Conservation (phyloP, 2,113 vertebrate species). For the Sterna hirundo region DNA sequence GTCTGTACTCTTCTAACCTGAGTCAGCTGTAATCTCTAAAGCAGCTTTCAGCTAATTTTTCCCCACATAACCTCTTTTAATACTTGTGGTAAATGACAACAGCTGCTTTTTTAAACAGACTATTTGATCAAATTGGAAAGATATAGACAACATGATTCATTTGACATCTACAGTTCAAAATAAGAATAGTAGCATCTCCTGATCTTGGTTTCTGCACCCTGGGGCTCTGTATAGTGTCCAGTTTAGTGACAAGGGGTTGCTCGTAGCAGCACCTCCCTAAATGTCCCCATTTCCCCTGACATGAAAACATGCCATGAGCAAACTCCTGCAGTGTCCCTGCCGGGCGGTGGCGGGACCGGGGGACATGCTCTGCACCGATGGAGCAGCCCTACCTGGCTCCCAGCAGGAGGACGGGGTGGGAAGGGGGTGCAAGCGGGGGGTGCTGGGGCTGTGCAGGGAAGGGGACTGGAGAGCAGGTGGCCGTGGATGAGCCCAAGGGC, state of each 20-base stretch:
- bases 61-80: background rate
- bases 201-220: background rate
- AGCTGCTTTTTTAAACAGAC: background rate
- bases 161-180: background rate
- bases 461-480: background rate
- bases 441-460: background rate
- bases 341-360: rapidly evolving
- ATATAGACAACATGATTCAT: background rate
- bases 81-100: background rate
- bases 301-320: background rate
- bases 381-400: background rate
- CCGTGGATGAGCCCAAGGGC: background rate
- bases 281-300: background rate
- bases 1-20: background rate
- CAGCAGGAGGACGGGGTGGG: rapidly evolving
- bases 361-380: rapidly evolving
- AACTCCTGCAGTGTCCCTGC: background rate
- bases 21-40: background rate
- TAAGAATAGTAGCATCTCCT: background rate
- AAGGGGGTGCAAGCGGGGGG: rapidly evolving
- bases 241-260: background rate
- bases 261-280: background rate
- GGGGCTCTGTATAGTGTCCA: background rate
- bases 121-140: background rate
- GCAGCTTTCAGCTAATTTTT: background rate